A percentile compares a stretch with the other conserved stretches of the same genome.
Evolutionary conservation across 2,797 vertebrate species (phyloP).

Genomic region (Channa striata): DNA sequence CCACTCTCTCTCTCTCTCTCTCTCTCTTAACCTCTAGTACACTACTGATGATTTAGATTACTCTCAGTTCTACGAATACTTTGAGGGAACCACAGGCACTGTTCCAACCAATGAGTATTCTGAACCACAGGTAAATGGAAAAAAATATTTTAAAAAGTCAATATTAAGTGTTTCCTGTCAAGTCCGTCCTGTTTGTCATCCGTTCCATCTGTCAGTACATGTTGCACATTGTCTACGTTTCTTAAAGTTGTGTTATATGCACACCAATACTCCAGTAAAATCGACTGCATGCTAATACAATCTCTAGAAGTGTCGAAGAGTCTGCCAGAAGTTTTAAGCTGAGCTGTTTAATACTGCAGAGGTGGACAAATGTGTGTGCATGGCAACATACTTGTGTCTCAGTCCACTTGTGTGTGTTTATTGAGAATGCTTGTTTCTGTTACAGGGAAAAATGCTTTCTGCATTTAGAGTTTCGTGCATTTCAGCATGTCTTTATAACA

Average conservation of each 20-base stretch:
- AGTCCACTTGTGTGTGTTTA: conserved; percentile 56
- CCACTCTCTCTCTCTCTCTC: conserved; percentile 64
- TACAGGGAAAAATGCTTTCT: conserved; percentile 35
- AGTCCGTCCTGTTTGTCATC: conserved; percentile 34
- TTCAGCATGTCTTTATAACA: conserved; percentile 66
- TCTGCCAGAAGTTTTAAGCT: neutral
- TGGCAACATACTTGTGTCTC: conserved; percentile 55
- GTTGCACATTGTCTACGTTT: conserved; percentile 58
- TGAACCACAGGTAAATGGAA: conserved; percentile 93
- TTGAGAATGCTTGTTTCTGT: conserved; percentile 39
- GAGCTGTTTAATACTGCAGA: neutral
- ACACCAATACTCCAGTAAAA: conserved; percentile 17
- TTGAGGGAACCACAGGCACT: conserved; percentile 90
- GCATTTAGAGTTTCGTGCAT: conserved; percentile 64
- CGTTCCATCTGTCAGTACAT: conserved; percentile 20
- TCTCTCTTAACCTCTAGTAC: conserved; percentile 88
- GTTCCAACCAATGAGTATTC: conserved; percentile 89
- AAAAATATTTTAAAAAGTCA: too few relatives aligned
- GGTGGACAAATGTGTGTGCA: conserved; percentile 39
- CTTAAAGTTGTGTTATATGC: conserved; percentile 56
- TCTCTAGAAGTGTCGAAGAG: neutral
- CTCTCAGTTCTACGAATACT: conserved; percentile 94
- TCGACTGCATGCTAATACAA: neutral
- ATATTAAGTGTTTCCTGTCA: conserved; percentile 49
- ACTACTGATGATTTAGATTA: conserved; percentile 93